A percentile compares a stretch with the other conserved stretches of the same genome.
Conservation (phyloP, 2,797 vertebrate genomes). For the Oceanodroma leucorhoa region DNA sequence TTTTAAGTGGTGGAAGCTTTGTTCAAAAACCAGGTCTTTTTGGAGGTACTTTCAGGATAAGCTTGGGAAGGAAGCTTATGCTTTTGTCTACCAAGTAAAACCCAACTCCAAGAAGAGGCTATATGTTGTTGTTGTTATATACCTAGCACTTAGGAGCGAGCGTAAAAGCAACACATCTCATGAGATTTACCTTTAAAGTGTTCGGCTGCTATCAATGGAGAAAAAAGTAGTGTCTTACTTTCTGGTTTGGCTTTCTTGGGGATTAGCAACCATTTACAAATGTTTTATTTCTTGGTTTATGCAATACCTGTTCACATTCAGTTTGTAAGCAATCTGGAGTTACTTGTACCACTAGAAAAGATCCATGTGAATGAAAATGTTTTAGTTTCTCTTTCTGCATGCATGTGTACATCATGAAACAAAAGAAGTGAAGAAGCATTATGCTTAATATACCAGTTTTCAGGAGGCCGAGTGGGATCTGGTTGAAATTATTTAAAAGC, state of each 20-base stretch:
- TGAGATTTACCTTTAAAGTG: neutral
- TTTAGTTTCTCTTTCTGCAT: neutral
- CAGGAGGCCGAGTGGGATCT: neutral
- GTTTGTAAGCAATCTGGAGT: neutral
- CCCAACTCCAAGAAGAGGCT: neutral
- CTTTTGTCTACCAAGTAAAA: neutral
- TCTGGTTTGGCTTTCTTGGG: neutral
- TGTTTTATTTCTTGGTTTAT: neutral
- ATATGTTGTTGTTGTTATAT: fast-evolving
- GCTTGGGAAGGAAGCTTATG: neutral
- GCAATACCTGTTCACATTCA: neutral
- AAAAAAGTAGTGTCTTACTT: neutral
- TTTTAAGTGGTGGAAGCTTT: neutral
- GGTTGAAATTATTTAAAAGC: neutral
- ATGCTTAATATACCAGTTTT: neutral
- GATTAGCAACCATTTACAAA: neutral
- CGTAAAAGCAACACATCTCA: fast-evolving
- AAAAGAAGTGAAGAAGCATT: neutral
- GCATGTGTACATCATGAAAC: neutral
- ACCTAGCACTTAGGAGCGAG: neutral
- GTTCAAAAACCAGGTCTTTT: neutral
- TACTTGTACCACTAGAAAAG: neutral
- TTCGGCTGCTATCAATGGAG: neutral
- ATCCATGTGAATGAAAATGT: neutral
- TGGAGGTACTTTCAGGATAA: neutral